Conservation (phyloP, 2,888 invertebrate genomes). For the Heteromurus nitidus region DNA sequence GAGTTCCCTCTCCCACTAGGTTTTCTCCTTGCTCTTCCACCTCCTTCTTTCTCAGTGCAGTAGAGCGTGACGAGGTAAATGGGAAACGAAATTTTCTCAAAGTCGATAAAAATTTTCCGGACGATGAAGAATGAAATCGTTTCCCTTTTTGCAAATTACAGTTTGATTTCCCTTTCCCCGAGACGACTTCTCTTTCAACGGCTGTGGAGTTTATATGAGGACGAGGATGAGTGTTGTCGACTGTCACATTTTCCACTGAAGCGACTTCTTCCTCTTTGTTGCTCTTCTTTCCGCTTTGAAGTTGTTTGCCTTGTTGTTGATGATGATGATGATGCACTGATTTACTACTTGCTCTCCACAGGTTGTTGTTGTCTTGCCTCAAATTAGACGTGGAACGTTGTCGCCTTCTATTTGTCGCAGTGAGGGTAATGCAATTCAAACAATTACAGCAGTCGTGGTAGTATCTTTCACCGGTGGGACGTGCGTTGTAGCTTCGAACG, state of each 20-base stretch:
- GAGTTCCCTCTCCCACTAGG: background rate
- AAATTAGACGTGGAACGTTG: constrained; percentile 27
- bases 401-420: background rate
- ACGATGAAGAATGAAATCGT: constrained; percentile 5
- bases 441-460: constrained; percentile 34
- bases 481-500: constrained; percentile 13
- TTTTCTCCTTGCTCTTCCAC: background rate
- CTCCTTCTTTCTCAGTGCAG: background rate
- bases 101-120: constrained; percentile 43
- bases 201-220: background rate
- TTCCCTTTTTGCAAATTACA: constrained; percentile 8
- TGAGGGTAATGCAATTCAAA: constrained; percentile 25
- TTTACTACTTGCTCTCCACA: constrained; percentile 26
- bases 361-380: constrained; percentile 45
- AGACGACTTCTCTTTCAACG: background rate
- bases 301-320: too few relatives aligned
- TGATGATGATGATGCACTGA: constrained; percentile 10
- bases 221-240: background rate
- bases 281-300: too few relatives aligned
- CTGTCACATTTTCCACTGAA: background rate
- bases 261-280: background rate
- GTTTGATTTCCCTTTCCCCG: constrained; percentile 22
- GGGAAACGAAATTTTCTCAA: constrained; percentile 54
- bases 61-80: constrained; percentile 19
- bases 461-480: constrained; percentile 25